A percentile compares a stretch with the other conserved stretches of the same genome.
Evolutionary conservation across 2,113 vertebrate genomes (phyloP).

Genomic region (Sturnira hondurensis): DNA sequence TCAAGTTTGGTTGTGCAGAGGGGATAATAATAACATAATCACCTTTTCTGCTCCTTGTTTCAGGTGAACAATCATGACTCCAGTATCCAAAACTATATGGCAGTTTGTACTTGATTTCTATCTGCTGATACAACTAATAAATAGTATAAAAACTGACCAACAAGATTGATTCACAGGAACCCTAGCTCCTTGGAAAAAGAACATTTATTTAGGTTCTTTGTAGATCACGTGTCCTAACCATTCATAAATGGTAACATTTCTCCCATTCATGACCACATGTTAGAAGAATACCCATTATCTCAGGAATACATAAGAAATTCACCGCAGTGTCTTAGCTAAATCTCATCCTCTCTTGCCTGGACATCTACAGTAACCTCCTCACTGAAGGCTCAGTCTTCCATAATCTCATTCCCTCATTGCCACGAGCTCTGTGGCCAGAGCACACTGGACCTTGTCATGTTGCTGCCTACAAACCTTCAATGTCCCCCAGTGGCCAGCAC

Average conservation of each 20-base stretch:
- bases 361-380: not conserved
- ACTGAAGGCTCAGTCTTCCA: not conserved
- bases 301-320: constrained; percentile 13
- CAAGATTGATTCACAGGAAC: constrained; percentile 75
- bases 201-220: not conserved
- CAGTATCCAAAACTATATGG: not conserved
- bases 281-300: constrained; percentile 46
- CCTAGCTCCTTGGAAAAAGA: constrained; percentile 53
- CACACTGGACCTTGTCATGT: not conserved
- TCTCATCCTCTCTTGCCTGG: not conserved
- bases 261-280: not conserved
- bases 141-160: constrained; percentile 75
- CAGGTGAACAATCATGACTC: constrained; percentile 42
- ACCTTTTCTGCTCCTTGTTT: not conserved
- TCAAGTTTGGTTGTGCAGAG: not conserved
- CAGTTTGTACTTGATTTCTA: constrained; percentile 73
- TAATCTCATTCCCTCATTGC: not conserved
- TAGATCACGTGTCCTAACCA: not conserved
- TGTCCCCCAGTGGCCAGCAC: not conserved
- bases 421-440: not conserved
- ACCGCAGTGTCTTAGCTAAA: not conserved
- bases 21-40: not conserved
- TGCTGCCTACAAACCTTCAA: not conserved
- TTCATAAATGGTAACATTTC: not conserved
- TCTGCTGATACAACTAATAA: constrained; percentile 71